Base-by-base conservation (phyloP, 2,888 invertebrate genomes). In the Acleris holmiana region DNA sequence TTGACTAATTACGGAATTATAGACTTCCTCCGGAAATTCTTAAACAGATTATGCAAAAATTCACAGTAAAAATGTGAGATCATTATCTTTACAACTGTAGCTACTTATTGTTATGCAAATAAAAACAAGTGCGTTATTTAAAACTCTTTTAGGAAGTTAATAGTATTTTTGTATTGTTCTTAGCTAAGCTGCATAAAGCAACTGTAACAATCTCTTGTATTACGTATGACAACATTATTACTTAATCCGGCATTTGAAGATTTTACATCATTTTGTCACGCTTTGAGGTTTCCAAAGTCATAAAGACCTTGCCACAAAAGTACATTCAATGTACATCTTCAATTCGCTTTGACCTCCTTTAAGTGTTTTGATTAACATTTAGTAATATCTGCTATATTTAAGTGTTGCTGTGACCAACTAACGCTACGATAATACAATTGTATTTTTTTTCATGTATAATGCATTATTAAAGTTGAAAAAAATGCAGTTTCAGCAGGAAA, bases 181-280 rank as follows among this genome's bases (percentile, higher is more conserved):
- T n/a, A 41, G 41, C n/a, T n/a, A n/a, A 41, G 41, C 41, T 17
- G 44, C 40, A 40, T 40, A 15, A 19, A 8, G 18, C 13, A 29
- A 61, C 17, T 25, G 44, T 50, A 62, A 61, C 41, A 44, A 46
- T 44, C 50, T 17, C 41, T n/a, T 18, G 25, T 50, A 18, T 56
- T 29, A 17, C 46, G 47, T 8, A 56, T 50, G 29, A 50, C 49
- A 49, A 62, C 56, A 57, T 62, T 49, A 35, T 62, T 50, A 50
- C 62, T 10, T 46, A 51, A 62, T 50, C 29, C n/a, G n/a, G 17
- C 50, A 60, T 29, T 60, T 17, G 25, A 15, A 21, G 19, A 25
- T 56, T 56, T 62, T 50, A 60, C 13, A 46, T 35, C 19, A 8
- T 17, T 63, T 47, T 25, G 57, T 57, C 62, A 57, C 25, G 56